Evolutionary conservation across 53 echinoderm and acorn worm genomes (phyloP).

Genomic region (Echinometra lucunter): DNA sequence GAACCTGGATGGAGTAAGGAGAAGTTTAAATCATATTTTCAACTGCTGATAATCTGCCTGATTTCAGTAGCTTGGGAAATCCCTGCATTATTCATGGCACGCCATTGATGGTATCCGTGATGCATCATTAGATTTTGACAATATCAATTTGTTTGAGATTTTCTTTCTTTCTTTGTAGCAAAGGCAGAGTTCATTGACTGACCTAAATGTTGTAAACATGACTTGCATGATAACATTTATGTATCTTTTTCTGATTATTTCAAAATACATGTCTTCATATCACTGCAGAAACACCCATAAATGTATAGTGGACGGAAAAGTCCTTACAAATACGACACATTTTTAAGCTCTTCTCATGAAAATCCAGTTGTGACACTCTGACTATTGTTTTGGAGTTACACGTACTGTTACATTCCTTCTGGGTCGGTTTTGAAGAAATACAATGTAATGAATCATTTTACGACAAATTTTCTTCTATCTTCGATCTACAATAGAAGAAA

Average conservation of each 20-base stretch:
- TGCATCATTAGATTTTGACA: neutral
- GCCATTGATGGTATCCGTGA: neutral
- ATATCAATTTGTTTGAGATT: conserved; percentile 13
- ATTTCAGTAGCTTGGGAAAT: neutral
- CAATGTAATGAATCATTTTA: no score
- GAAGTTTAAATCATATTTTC: neutral
- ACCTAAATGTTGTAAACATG: conserved; percentile 1
- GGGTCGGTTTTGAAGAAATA: no score
- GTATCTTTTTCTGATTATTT: neutral
- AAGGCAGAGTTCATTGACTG: neutral
- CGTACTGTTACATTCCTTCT: no score
- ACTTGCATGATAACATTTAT: neutral
- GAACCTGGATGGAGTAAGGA: neutral
- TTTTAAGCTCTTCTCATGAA: no score
- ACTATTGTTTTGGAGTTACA: no score
- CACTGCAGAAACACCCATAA: no score
- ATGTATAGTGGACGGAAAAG: no score
- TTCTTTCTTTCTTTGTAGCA: neutral
- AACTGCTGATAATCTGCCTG: neutral
- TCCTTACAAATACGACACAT: no score
- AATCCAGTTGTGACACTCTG: no score
- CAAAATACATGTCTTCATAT: no score
- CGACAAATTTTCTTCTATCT: no score
- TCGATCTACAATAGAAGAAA: no score
- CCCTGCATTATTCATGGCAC: neutral